A percentile compares a stretch with the other conserved stretches of the same genome.
Evolutionary conservation across 64 coral and sea anemone species (phyloP).

Genomic region (Dendronephthya gigantea): DNA sequence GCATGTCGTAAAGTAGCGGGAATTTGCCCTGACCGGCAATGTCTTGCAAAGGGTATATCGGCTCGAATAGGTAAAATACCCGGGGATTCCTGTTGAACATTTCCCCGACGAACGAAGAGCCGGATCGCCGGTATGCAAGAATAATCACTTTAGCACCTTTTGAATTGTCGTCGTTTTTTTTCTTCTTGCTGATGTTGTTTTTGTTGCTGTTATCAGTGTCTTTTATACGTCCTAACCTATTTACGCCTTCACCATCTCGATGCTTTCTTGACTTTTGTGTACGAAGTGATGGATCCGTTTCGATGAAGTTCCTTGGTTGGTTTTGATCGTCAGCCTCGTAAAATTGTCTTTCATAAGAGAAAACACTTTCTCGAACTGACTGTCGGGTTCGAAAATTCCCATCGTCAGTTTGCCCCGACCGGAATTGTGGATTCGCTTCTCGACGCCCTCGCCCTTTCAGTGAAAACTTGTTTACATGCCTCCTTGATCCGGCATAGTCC

Average conservation of each 20-base stretch:
- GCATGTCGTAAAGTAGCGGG: neutral
- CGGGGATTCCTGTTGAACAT: slow-evolving; percentile 14
- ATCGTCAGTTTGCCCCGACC: neutral
- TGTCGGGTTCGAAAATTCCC: neutral
- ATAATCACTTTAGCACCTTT: neutral
- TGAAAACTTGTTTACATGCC: neutral
- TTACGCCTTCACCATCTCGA: neutral
- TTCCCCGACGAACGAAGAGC: slow-evolving; percentile 1
- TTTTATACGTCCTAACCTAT: neutral
- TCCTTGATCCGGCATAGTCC: neutral
- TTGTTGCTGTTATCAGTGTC: neutral
- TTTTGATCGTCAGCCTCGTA: neutral
- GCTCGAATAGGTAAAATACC: slow-evolving; percentile 15
- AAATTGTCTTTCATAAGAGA: neutral
- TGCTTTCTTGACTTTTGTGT: neutral
- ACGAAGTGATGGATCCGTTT: neutral
- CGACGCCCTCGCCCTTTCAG: neutral
- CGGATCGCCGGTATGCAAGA: slow-evolving; percentile 5
- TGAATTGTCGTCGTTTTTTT: neutral
- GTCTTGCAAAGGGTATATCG: neutral
- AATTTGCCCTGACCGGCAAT: neutral
- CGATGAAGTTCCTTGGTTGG: neutral
- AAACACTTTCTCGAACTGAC: neutral
- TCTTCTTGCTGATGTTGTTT: neutral
- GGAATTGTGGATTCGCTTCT: neutral